Percentiles rank a stretch among this genome's conserved stretches.
These are phyloP conservation scores for Aricia artaxerxes DNA, from an alignment of 2,888 invertebrate species.

Conservation along the genomic window DNA sequence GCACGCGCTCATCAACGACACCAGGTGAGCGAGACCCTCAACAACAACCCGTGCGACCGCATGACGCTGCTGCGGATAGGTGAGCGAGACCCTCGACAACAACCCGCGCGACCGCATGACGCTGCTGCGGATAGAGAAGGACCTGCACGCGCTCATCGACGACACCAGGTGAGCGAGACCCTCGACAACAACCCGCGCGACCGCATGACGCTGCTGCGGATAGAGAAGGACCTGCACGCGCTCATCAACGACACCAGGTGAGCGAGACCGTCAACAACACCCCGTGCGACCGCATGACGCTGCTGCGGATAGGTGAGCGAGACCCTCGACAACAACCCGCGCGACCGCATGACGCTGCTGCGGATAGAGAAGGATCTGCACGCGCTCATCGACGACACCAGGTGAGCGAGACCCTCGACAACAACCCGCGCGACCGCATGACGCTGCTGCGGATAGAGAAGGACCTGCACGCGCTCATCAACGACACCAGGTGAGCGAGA, in stretches of 20 bases:
- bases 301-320: constrained; percentile 89
- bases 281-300: constrained; percentile 88
- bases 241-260: constrained; percentile 91
- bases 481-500: constrained; percentile 85
- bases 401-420: constrained; percentile 67
- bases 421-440: constrained; percentile 87
- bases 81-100: constrained; percentile 88
- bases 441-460: constrained; percentile 93
- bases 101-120: constrained; percentile 93
- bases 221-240: constrained; percentile 91
- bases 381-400: constrained; percentile 85
- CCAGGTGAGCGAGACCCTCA: constrained; percentile 75
- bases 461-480: constrained; percentile 90
- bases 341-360: constrained; percentile 91
- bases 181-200: constrained; percentile 84
- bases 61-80: constrained; percentile 91
- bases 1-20: constrained; percentile 90
- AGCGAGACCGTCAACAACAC: constrained; percentile 49
- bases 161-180: constrained; percentile 78
- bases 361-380: constrained; percentile 94
- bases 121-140: constrained; percentile 92
- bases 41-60: constrained; percentile 85
- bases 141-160: constrained; percentile 90
- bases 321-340: constrained; percentile 91
- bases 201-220: constrained; percentile 87